Evolutionary conservation across 92 coral and sea anemone genomes (phyloP).

Genomic region (Chrysogorgia sp.): DNA sequence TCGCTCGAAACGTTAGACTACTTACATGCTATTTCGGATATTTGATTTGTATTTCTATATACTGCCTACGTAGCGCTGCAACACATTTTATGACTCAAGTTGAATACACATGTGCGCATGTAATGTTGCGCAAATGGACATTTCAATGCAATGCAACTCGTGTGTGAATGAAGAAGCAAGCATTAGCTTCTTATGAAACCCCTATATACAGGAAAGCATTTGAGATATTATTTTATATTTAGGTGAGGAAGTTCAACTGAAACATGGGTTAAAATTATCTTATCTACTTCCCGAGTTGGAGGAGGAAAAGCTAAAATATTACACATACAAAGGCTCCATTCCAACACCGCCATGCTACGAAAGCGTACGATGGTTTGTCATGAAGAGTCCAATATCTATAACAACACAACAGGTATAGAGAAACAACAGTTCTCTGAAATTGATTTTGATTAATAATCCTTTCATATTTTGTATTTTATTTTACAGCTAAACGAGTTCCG

Average conservation of each 20-base stretch:
- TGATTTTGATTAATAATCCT: neutral
- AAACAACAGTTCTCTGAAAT: neutral
- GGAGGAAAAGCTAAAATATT: constrained; percentile 53
- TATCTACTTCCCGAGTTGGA: constrained; percentile 34
- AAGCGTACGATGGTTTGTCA: constrained; percentile 76
- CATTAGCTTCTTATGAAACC: no score
- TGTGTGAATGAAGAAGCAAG: no score
- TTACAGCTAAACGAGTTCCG: constrained; percentile 65
- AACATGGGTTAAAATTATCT: constrained; percentile 18
- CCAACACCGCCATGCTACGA: constrained; percentile 80
- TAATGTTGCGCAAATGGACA: no score
- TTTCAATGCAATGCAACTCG: no score
- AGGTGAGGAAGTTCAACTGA: constrained; percentile 25
- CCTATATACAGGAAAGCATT: neutral
- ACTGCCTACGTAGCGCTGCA: no score
- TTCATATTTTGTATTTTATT: neutral
- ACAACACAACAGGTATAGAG: constrained; percentile 51
- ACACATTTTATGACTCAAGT: no score
- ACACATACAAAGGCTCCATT: constrained; percentile 77
- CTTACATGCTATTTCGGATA: no score
- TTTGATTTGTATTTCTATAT: no score
- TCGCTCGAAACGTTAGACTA: no score
- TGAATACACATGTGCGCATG: no score
- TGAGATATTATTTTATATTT: neutral
- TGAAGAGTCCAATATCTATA: constrained; percentile 62